Percentiles rank a stretch among this genome's conserved stretches.
Conservation (phyloP, 2,888 invertebrate species). For the Macaria notata region DNA sequence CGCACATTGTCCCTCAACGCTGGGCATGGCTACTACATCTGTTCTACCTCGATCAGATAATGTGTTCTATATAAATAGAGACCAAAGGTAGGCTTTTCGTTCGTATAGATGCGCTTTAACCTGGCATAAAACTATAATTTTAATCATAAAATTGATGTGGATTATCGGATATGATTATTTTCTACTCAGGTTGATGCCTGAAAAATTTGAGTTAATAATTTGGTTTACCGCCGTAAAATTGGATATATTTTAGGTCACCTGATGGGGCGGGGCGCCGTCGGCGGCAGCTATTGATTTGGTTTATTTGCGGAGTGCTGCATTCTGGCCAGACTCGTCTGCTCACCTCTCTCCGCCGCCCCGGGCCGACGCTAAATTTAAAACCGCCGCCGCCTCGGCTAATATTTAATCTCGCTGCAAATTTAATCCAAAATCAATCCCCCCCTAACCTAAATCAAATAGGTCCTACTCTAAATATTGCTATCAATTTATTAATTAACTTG, state of each 20-base stretch:
- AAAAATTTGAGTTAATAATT: conserved; percentile 12
- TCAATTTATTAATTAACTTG: conserved; percentile 19
- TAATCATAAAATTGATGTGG: background rate
- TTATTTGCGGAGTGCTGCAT: conserved; percentile 64
- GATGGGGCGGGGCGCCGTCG: conserved; percentile 36
- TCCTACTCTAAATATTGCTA: conserved; percentile 6
- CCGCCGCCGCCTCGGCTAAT: conserved; percentile 21
- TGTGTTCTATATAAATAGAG: background rate
- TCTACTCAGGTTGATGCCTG: background rate
- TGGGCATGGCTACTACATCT: conserved; percentile 13
- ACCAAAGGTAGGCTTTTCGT: too few species aligned
- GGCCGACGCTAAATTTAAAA: conserved; percentile 43
- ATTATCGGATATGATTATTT: background rate
- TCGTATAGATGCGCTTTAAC: too few species aligned
- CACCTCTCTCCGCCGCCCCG: conserved; percentile 33
- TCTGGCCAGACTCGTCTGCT: conserved; percentile 38
- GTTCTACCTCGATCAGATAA: background rate
- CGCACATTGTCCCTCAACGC: conserved; percentile 24
- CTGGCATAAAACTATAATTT: too few species aligned
- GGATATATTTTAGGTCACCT: conserved; percentile 38
- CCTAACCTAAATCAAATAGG: conserved; percentile 8
- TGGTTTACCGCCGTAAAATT: conserved; percentile 25
- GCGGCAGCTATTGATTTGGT: conserved; percentile 61
- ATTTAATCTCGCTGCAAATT: conserved; percentile 18
- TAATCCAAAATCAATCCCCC: conserved; percentile 6